Conservation (phyloP, 2,888 invertebrate genomes). For the Hyles lineata region DNA sequence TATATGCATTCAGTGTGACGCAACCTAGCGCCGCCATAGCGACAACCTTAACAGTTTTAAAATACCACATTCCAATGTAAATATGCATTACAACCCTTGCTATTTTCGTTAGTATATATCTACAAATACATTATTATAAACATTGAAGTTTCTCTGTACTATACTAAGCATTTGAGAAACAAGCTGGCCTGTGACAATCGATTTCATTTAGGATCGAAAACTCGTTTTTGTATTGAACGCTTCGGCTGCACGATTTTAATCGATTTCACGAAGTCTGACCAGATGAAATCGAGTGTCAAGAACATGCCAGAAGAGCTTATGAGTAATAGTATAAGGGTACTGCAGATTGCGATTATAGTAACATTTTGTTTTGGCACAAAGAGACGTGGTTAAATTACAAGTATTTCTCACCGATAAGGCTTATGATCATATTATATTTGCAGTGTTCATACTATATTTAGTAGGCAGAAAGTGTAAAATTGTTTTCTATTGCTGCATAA, state of each 20-base stretch:
- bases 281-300: no score
- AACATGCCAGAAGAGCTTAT: no score
- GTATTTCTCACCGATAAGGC: background rate
- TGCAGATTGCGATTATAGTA: background rate
- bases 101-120: background rate
- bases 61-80: conserved; percentile 6
- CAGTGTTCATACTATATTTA: no score
- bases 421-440: background rate
- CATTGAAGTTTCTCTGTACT: background rate
- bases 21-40: background rate
- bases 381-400: background rate
- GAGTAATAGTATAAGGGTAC: no score
- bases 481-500: no score
- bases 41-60: background rate
- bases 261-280: no score
- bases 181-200: no score
- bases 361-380: background rate
- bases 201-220: no score
- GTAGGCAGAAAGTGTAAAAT: no score
- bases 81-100: conserved; percentile 13
- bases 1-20: no score
- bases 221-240: no score
- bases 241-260: background rate
- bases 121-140: no score
- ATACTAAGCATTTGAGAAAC: background rate